These are phyloP conservation scores for Podarcis lilfordi DNA, from an alignment of 2,797 vertebrate genomes.

Conservation along the genomic window DNA sequence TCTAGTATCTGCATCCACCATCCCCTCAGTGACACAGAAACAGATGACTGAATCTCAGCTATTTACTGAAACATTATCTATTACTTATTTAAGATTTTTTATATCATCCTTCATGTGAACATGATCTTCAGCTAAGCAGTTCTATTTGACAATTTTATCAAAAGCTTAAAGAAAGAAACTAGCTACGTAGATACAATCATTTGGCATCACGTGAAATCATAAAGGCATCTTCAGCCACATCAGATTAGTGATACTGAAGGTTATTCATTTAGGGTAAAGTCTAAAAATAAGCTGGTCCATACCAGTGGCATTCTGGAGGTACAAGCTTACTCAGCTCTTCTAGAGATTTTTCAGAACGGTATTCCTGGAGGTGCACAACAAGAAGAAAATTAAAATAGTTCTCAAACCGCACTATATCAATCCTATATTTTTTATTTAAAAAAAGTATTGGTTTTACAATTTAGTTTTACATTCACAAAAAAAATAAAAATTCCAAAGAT, in stretches of 20 bases:
- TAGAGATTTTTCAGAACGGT: conserved; percentile 97
- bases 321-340: conserved; percentile 95
- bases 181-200: not conserved
- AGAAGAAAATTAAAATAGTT: conserved; percentile 1
- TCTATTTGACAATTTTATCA: not conserved
- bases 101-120: not conserved
- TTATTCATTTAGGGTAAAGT: not conserved
- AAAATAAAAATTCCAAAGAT: too few species aligned
- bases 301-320: conserved; percentile 98
- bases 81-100: not conserved
- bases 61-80: not conserved
- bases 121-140: not conserved
- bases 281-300: conserved; percentile 60
- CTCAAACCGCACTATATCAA: not conserved
- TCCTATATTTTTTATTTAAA: not conserved
- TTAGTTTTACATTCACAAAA: too few species aligned
- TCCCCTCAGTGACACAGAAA: not conserved
- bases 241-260: not conserved
- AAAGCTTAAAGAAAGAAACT: not conserved
- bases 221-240: not conserved
- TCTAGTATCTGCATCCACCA: not conserved
- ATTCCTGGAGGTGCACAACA: conserved; percentile 82
- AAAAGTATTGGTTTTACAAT: too few species aligned
- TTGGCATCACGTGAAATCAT: conserved; percentile 1
- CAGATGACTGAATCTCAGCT: not conserved